phyloP scores from a whole-genome alignment of 2,797 vertebrate genomes.

The Odontamblyopus lacepedii region DNA sequence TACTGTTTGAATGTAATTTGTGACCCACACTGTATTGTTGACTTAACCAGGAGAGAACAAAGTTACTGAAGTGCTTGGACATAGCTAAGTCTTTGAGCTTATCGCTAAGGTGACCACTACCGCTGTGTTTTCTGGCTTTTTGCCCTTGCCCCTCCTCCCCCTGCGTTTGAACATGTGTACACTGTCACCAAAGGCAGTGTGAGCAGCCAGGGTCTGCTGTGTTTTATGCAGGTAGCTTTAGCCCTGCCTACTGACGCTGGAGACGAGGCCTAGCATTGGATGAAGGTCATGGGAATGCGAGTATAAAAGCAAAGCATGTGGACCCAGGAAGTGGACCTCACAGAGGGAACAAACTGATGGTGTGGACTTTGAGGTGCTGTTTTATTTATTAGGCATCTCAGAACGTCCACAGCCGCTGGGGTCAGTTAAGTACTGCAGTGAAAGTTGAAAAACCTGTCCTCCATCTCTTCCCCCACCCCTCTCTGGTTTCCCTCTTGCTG shows the following conservation, averaged over 20 bases:
- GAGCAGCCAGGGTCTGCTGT: slow-evolving; percentile 47
- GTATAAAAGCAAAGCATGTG: slow-evolving; percentile 61
- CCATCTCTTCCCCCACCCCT: slow-evolving; percentile 47
- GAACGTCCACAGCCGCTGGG: slow-evolving; percentile 55
- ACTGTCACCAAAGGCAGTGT: slow-evolving; percentile 51
- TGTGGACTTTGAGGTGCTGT: slow-evolving; percentile 41
- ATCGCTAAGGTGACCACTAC: slow-evolving; percentile 58
- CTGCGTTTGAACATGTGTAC: slow-evolving; percentile 51
- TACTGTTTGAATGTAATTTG: slow-evolving; percentile 78
- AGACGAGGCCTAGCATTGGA: slow-evolving; percentile 73
- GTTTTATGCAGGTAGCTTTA: slow-evolving; percentile 68
- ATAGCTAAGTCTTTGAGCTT: slow-evolving; percentile 40
- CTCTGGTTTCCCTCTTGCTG: slow-evolving; percentile 64
- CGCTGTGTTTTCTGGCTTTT: slow-evolving; percentile 29
- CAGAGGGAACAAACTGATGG: slow-evolving; percentile 34
- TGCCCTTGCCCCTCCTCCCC: slow-evolving; percentile 42
- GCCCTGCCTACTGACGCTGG: slow-evolving; percentile 64
- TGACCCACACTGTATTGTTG: slow-evolving; percentile 41
- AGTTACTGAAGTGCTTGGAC: slow-evolving; percentile 38
- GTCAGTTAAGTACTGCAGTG: slow-evolving; percentile 72
- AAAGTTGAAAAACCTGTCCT: slow-evolving; percentile 80
- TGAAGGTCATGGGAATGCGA: slow-evolving; percentile 94
- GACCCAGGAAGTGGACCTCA: slow-evolving; percentile 52
- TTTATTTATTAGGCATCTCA: slow-evolving; percentile 38
- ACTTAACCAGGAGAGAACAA: slow-evolving; percentile 28